These are phyloP conservation scores for Ophion ellenae DNA, from an alignment of 2,888 invertebrate genomes.

Conservation along the genomic window DNA sequence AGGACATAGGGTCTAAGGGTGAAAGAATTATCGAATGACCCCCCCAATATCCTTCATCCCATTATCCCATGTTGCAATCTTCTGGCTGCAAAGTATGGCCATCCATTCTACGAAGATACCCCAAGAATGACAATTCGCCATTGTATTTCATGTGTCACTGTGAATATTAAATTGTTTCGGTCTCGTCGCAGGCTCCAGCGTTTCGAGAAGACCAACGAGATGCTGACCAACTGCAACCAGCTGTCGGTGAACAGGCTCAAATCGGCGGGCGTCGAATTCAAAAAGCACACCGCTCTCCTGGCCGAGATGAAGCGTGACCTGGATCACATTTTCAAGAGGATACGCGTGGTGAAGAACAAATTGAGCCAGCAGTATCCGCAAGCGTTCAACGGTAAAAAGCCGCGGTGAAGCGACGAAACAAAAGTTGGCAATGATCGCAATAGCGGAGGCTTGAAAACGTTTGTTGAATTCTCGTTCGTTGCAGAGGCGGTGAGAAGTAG, in stretches of 20 bases:
- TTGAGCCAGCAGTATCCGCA: constrained; percentile 86
- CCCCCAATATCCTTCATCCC: too few relatives aligned
- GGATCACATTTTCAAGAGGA: constrained; percentile 96
- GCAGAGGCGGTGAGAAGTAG: constrained; percentile 82
- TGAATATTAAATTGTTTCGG: constrained; percentile 5
- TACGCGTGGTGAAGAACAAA: constrained; percentile 92
- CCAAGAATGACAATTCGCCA: too few relatives aligned
- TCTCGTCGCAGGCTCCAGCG: constrained; percentile 91
- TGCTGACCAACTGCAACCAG: constrained; percentile 98
- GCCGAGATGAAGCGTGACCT: constrained; percentile 97
- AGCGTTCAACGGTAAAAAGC: constrained; percentile 79
- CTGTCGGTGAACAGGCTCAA: constrained; percentile 95
- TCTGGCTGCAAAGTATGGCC: too few relatives aligned
- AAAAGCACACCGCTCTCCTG: constrained; percentile 93
- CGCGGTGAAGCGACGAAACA: neutral
- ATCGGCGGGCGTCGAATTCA: constrained; percentile 94
- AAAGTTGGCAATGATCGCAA: neutral
- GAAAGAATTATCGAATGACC: too few relatives aligned
- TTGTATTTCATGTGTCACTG: neutral
- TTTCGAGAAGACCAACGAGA: constrained; percentile 99
- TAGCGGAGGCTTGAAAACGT: neutral
- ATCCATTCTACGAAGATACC: too few relatives aligned
- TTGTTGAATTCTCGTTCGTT: neutral
- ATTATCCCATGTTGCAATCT: too few relatives aligned
- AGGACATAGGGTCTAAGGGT: too few relatives aligned